Evolutionary conservation across 2,797 vertebrate genomes (phyloP).

Genomic region (Schizopygopsis malacanthus): DNA sequence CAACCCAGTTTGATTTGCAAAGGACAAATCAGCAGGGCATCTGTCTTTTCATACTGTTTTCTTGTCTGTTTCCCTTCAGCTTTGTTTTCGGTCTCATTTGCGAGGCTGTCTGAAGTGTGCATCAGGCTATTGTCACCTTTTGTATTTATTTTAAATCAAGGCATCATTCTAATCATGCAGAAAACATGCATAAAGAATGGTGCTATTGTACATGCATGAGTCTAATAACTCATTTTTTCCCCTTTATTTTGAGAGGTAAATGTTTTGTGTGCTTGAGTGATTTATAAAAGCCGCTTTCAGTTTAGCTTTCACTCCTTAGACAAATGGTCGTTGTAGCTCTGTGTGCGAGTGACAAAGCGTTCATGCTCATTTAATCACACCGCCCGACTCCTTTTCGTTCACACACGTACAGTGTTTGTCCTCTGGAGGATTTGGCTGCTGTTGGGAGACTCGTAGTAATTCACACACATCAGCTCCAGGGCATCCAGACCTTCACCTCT

Average conservation of each 20-base stretch:
- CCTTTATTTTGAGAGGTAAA: conserved; percentile 2
- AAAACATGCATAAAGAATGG: not conserved
- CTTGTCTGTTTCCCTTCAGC: not conserved
- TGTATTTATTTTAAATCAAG: not conserved
- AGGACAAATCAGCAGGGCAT: conserved; percentile 2
- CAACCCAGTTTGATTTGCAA: not conserved
- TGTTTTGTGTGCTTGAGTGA: conserved; percentile 47
- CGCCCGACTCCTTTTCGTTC: not conserved
- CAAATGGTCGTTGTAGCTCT: conserved; percentile 40
- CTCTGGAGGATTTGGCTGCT: conserved; percentile 29
- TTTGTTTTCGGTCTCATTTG: not conserved
- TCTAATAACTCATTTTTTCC: not conserved
- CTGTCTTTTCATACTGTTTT: not conserved
- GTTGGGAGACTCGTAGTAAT: conserved; percentile 48
- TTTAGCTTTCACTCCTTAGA: conserved; percentile 36
- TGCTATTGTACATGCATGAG: not conserved
- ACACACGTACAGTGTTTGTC: not conserved
- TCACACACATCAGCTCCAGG: conserved; percentile 49
- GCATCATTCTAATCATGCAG: not conserved
- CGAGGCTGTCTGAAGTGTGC: not conserved
- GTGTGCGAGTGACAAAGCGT: conserved; percentile 32
- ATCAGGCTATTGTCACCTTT: not conserved
- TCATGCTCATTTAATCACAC: conserved; percentile 12
- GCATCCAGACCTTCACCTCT: conserved; percentile 36
- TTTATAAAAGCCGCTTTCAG: conserved; percentile 60